Conservation (phyloP, 2,888 invertebrate genomes). For the Drosophila kuntzei region DNA sequence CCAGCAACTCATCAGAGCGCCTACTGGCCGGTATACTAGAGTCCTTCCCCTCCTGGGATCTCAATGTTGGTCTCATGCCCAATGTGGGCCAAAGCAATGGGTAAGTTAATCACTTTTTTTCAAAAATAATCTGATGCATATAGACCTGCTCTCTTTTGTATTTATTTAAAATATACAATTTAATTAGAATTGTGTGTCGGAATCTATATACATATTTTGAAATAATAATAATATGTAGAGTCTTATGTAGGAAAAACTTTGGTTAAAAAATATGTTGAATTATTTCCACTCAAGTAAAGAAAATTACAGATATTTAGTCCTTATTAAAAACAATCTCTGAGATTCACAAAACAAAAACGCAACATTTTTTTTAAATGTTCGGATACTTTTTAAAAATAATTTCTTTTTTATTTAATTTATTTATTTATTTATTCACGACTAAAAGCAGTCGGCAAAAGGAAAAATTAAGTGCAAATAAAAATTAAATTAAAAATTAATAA, state of each 20-base stretch:
- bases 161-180: not conserved
- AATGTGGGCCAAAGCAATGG: slow-evolving; percentile 57
- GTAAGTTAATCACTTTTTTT: slow-evolving; percentile 59
- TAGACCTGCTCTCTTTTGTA: not conserved
- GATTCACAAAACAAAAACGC: too few species aligned
- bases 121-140: not conserved
- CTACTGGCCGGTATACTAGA: slow-evolving; percentile 82
- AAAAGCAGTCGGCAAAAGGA: too few species aligned
- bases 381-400: not conserved
- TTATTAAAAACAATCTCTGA: too few species aligned
- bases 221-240: too few species aligned
- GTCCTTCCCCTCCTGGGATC: slow-evolving; percentile 82
- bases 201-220: not conserved
- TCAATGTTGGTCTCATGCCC: slow-evolving; percentile 72
- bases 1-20: slow-evolving; percentile 74
- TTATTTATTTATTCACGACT: too few species aligned
- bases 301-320: too few species aligned
- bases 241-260: too few species aligned
- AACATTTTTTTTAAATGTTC: not conserved
- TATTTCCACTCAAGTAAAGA: too few species aligned
- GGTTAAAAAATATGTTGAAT: too few species aligned
- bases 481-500: too few species aligned
- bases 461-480: too few species aligned
- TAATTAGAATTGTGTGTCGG: not conserved
- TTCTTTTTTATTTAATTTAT: too few species aligned